Base-by-base conservation (phyloP, 2,888 invertebrate species). In the Cephus runcator region DNA sequence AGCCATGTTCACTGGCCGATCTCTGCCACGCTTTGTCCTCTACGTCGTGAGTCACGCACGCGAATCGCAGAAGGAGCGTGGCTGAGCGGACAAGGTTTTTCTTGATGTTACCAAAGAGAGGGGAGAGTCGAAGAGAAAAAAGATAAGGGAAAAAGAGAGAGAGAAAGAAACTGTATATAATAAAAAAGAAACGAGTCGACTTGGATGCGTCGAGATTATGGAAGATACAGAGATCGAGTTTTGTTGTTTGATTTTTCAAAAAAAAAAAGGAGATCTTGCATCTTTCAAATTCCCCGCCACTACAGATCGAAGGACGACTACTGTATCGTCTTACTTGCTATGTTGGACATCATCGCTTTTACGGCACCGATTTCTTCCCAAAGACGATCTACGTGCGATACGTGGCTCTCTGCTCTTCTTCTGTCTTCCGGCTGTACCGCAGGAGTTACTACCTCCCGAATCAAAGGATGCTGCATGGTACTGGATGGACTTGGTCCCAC, bases 331-430 rank as follows among this genome's bases (percentile, higher is more conserved):
- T 77, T 77, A 82, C 84, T 81, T 78, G 84, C 79, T 30, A 84
- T 82, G 34, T 76, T 75, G 33, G 80, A 74, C 84, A 84, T 84
- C 80, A 82, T 78, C n/a, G 78, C 71, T 77, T 83, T 84, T 69
- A 84, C 82, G 73, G 80, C 81, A 31, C 81, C 82, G n/a, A 84
- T 79, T 69, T 84, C 84, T 71, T 83, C 82, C 83, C 83, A 84
- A 34, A 84, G 78, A 34, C 78, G 78, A 31, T 80, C 80, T 31
- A 78, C 31, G 34, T 69, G 78, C 34, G 75, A 75, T 15, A 69
- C 76, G 11, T 75, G 78, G 35, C 68, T 33, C 15, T 76, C 78
- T n/a, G 78, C 11, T 71, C 76, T 34, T 69, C 69, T 35, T 31
- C 69, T 34, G 34, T 71, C 71, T 76, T 78, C 76, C 73, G 78